Percentiles rank a stretch among this genome's conserved stretches.
phyloP scores from a whole-genome alignment of 2,888 invertebrate species.

The Lasioglossum morio region DNA sequence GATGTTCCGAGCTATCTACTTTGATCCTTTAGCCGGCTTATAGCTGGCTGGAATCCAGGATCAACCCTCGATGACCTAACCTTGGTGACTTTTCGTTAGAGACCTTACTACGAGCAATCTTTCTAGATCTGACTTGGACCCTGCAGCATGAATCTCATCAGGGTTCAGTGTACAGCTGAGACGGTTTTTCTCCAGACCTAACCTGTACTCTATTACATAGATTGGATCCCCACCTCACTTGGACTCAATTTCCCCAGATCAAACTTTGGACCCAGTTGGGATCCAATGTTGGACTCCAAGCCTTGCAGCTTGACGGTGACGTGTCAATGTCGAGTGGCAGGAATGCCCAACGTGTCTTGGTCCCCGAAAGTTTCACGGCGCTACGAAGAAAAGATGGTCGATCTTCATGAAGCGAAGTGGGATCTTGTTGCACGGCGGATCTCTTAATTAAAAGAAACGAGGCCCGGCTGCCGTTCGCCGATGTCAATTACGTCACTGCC shows the following conservation, averaged over 20 bases:
- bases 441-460: constrained; percentile 22
- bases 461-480: neutral
- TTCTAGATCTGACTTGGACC: neutral
- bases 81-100: neutral
- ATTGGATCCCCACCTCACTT: neutral
- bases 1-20: neutral
- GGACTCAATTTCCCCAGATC: neutral
- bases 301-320: neutral
- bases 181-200: too few species aligned
- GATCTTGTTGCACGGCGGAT: neutral
- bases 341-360: neutral
- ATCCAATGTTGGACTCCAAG: neutral
- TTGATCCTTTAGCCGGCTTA: neutral
- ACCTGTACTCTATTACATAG: neutral
- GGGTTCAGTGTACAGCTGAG: too few species aligned
- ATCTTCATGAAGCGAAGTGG: neutral
- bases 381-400: neutral
- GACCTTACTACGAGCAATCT: neutral
- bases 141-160: too few species aligned
- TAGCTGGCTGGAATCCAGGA: neutral
- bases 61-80: neutral
- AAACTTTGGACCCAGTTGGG: too few species aligned
- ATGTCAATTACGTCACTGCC: neutral
- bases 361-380: neutral
- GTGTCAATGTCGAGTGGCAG: neutral